Evolutionary conservation across 2,888 invertebrate species (phyloP).

Genomic region (Agrotis ipsilon): DNA sequence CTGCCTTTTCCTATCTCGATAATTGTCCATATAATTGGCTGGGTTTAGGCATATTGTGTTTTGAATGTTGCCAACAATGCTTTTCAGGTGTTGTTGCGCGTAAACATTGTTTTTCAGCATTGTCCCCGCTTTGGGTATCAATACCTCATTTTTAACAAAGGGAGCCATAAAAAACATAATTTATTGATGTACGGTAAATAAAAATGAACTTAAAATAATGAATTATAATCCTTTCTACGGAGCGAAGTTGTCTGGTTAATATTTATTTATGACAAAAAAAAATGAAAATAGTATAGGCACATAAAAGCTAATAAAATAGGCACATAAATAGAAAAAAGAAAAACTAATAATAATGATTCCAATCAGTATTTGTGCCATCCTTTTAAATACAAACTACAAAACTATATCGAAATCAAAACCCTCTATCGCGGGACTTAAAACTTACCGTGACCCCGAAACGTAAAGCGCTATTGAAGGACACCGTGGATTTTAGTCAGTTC

Average conservation of each 20-base stretch:
- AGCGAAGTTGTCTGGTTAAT: not conserved
- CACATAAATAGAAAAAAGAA: not conserved
- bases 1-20: constrained; percentile 81
- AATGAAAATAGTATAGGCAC: too few species aligned
- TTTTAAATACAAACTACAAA: not conserved
- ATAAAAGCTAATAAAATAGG: too few species aligned
- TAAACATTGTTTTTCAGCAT: constrained; percentile 37
- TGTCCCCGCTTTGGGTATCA: constrained; percentile 25
- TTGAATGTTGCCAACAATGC: constrained; percentile 69
- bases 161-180: not conserved
- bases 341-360: not conserved
- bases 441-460: too few species aligned
- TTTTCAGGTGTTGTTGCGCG: constrained; percentile 58
- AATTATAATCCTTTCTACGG: not conserved
- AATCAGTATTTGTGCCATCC: not conserved
- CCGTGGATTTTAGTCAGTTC: too few species aligned
- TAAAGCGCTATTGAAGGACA: too few species aligned
- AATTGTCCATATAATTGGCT: constrained; percentile 89
- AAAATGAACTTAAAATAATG: not conserved
- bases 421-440: too few species aligned
- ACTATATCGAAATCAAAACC: too few species aligned
- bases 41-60: constrained; percentile 83
- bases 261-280: not conserved
- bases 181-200: not conserved
- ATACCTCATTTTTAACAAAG: constrained; percentile 31